Conservation (phyloP, 2,888 invertebrate species). For the Tanypteryx hageni region DNA sequence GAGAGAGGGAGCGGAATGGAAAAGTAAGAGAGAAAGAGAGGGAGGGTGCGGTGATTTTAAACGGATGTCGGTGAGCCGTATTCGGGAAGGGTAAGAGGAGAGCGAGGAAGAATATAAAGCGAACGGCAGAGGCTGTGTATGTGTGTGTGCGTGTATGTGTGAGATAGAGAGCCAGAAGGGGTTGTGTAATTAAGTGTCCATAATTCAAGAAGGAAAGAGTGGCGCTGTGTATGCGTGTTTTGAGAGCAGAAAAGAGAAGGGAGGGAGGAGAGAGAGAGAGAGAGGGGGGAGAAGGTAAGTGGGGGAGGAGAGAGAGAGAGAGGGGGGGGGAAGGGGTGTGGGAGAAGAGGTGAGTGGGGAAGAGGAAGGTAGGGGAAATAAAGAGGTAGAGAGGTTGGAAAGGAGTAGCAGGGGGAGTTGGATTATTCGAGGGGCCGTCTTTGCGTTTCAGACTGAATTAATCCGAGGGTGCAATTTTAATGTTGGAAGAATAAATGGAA, state of each 20-base stretch:
- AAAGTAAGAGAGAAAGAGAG: not conserved
- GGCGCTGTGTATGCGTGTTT: slow-evolving; percentile 27
- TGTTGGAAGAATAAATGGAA: not conserved
- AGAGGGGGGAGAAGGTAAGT: not conserved
- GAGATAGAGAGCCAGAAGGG: slow-evolving; percentile 33
- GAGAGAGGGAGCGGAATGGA: not conserved
- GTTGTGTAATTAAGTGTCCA: slow-evolving; percentile 64
- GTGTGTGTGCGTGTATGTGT: not conserved
- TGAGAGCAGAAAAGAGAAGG: not conserved
- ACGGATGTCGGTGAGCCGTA: slow-evolving; percentile 16
- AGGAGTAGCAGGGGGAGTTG: not conserved
- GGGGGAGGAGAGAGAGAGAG: not conserved
- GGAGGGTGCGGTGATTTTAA: not conserved
- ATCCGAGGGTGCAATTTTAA: not conserved
- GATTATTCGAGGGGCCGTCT: not conserved
- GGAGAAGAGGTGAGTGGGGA: not conserved
- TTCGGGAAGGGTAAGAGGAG: not conserved
- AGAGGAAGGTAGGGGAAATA: no score
- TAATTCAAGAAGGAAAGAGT: slow-evolving; percentile 64
- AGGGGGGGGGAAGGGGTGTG: not conserved
- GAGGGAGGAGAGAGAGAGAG: not conserved
- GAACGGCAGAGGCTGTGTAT: not conserved
- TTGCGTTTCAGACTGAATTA: not conserved
- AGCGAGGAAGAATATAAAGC: slow-evolving; percentile 9
- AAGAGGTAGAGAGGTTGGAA: no score